Percentiles rank a stretch among this genome's conserved stretches.
These are phyloP conservation scores for Fregata magnificens DNA, from an alignment of 2,113 vertebrate genomes.

Conservation along the genomic window DNA sequence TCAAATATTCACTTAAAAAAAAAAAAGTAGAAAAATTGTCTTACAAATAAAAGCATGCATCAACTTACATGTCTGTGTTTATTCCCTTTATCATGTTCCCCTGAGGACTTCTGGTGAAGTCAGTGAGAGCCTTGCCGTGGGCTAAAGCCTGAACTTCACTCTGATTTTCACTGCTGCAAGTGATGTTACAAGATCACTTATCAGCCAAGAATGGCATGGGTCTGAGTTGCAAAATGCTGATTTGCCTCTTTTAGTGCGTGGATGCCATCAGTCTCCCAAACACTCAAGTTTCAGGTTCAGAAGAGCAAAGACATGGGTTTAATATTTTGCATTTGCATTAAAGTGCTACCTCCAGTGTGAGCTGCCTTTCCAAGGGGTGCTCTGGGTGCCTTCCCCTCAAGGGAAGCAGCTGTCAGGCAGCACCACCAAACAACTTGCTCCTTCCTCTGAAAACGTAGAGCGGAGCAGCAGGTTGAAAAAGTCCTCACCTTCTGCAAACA, in stretches of 20 bases:
- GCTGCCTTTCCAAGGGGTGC: background rate
- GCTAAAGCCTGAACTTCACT: background rate
- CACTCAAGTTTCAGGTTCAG: background rate
- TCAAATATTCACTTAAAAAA: background rate
- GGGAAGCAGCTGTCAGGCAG: background rate
- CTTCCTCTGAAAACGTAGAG: background rate
- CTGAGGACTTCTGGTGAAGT: background rate
- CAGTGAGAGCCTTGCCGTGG: rapidly evolving
- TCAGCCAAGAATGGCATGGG: background rate
- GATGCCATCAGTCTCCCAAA: background rate
- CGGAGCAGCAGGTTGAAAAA: background rate
- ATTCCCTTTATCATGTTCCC: background rate
- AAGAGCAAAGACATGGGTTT: rapidly evolving
- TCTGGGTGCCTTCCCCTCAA: too few relatives aligned
- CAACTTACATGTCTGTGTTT: background rate
- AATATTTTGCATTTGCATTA: background rate
- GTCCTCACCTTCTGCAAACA: background rate
- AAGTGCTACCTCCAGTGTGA: background rate
- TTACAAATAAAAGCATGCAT: background rate
- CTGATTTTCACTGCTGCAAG: background rate
- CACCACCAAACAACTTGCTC: background rate
- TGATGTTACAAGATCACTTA: background rate
- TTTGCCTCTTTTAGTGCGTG: background rate
- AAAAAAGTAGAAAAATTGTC: background rate
- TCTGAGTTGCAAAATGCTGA: background rate